A percentile compares a stretch with the other conserved stretches of the same genome.
phyloP scores from a whole-genome alignment of 2,888 invertebrate genomes.

The Steinernema carpocapsae region DNA sequence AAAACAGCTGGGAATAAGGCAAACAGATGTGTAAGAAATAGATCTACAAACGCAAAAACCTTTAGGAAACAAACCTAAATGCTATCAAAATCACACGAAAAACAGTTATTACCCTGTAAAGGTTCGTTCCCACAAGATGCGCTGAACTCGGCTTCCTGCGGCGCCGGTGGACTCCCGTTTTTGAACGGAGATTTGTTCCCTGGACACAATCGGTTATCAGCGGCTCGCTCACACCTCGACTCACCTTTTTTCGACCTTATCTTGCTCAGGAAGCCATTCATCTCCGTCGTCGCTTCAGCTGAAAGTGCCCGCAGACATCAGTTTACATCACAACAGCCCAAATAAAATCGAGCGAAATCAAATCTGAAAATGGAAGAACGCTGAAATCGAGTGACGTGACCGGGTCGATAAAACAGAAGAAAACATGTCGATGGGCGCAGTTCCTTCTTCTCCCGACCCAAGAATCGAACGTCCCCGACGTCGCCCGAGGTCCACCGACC shows the following conservation, averaged over 20 bases:
- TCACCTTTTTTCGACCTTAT: constrained; percentile 21
- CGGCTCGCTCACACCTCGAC: not conserved
- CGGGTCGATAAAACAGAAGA: constrained; percentile 25
- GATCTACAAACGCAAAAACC: too few species aligned
- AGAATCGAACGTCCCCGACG: not conserved
- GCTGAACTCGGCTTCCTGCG: not conserved
- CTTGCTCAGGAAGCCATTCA: constrained; percentile 26
- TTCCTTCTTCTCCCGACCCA: too few species aligned
- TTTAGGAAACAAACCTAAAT: too few species aligned
- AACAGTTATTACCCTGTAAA: too few species aligned
- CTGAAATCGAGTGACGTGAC: not conserved
- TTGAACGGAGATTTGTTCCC: not conserved
- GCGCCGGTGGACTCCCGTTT: not conserved
- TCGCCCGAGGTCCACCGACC: not conserved
- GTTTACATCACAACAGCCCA: not conserved
- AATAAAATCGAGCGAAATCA: not conserved
- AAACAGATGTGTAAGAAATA: too few species aligned
- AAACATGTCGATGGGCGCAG: constrained; percentile 15
- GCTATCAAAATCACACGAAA: too few species aligned
- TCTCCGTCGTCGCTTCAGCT: constrained; percentile 2
- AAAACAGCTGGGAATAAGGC: too few species aligned
- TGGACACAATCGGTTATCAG: not conserved
- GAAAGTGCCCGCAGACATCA: not conserved
- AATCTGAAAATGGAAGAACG: constrained; percentile 8
- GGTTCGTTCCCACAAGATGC: not conserved